Evolutionary conservation across 1,140 invertebrate species (phyloP).

Genomic region (Homalodisca vitripennis): DNA sequence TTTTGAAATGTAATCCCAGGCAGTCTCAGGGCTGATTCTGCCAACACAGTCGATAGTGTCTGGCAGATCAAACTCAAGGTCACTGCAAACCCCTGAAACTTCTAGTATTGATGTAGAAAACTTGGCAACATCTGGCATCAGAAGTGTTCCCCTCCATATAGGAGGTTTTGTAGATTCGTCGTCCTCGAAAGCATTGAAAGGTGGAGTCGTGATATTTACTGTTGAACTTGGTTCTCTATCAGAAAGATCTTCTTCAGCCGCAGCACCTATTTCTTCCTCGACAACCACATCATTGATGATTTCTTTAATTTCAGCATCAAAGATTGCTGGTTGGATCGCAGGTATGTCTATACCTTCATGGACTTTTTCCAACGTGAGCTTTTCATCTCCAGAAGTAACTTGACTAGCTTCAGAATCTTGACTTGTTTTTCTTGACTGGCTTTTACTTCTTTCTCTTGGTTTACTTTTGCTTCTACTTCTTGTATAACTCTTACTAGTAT

Average conservation of each 20-base stretch:
- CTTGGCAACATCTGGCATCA: slow-evolving; percentile 88
- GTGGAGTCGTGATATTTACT: slow-evolving; percentile 57
- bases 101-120: slow-evolving; percentile 82
- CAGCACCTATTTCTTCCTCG: slow-evolving; percentile 19
- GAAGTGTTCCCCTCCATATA: slow-evolving; percentile 85
- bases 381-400: slow-evolving; percentile 34
- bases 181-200: slow-evolving; percentile 49
- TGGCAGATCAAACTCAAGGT: slow-evolving; percentile 70
- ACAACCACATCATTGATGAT: slow-evolving; percentile 3
- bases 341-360: slow-evolving; percentile 27
- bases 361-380: slow-evolving; percentile 27
- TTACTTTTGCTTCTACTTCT: too few species aligned
- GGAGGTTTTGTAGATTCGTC: slow-evolving; percentile 48
- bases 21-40: slow-evolving; percentile 83
- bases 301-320: slow-evolving; percentile 20
- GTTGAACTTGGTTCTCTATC: slow-evolving; percentile 59
- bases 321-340: not conserved
- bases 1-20: slow-evolving; percentile 92
- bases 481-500: too few species aligned
- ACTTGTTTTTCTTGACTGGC: not conserved
- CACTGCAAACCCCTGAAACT: slow-evolving; percentile 68
- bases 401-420: not conserved
- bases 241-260: slow-evolving; percentile 25
- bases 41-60: slow-evolving; percentile 87
- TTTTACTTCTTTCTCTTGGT: too few species aligned